phyloP scores from a whole-genome alignment of 2,797 vertebrate genomes.

The Pantherophis vulpinus region DNA sequence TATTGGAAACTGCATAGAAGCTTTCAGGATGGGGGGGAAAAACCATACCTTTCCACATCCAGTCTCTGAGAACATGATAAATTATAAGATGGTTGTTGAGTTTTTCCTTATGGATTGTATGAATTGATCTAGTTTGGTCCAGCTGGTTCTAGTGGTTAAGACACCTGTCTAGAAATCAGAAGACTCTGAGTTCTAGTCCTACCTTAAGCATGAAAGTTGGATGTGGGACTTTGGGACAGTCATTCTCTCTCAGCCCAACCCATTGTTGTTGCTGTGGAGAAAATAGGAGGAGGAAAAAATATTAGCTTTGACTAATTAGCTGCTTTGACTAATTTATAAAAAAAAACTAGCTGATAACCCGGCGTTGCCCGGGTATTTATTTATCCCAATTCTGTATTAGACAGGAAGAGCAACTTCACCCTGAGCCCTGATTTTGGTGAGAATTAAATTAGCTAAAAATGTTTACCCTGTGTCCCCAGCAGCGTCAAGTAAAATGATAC shows the following conservation, averaged over 20 bases:
- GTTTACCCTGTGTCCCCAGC: no score
- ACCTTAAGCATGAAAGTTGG: neutral
- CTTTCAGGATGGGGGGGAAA: neutral
- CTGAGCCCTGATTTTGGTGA: no score
- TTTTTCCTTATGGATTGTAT: neutral
- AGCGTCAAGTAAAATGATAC: no score
- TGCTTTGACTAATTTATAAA: neutral
- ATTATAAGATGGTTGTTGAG: neutral
- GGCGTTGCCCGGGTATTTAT: no score
- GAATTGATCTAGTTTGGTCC: neutral
- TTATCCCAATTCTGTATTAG: no score
- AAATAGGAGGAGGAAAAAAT: neutral
- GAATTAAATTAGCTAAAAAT: no score
- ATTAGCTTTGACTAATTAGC: neutral
- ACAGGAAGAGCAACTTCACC: no score
- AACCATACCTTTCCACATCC: neutral
- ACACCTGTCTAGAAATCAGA: neutral
- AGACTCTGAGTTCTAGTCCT: neutral
- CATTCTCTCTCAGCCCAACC: neutral
- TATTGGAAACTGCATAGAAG: neutral
- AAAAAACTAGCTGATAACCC: neutral
- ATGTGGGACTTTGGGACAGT: neutral
- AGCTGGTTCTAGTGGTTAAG: neutral
- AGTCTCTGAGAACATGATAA: neutral
- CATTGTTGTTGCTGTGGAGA: neutral